Evolutionary conservation across 2,888 invertebrate genomes (phyloP), one percentile per base, ranked within the genome.

Genomic region (Malthinus flaveolus): DNA sequence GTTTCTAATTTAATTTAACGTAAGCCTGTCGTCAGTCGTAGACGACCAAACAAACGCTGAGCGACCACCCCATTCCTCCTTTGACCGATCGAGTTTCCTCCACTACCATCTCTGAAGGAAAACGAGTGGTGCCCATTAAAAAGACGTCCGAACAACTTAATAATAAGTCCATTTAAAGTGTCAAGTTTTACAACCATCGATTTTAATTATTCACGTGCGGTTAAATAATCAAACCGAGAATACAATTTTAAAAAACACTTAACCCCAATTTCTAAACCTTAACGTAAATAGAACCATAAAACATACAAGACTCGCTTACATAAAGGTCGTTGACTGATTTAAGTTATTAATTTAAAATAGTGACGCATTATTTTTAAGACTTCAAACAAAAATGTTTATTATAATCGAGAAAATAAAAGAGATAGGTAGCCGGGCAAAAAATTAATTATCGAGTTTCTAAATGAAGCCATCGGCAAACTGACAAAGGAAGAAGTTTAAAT

Each of bases 151-250:
- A 60, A 59, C 61, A 62, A 62, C 47, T 59, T 58, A 58, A 53
- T 58, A 58, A 58, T 53, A 53, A 58, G 44, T 15, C 52, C 48
- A 58, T 58, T 53, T 33, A 48, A 58, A 46, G 52, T 47, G 55
- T 12, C 47, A 56, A 53, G 12, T 34, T 52, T 59, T 61, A 59
- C 57, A 65, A 58, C 56, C 59, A 64, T 56, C 35, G 49, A 34
- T 51, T 66, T 67, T 66, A 68, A 68, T 67, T 65, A 67, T 66
- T 62, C 68, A 70, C 70, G 69, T 69, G 67, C 66, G 64, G 66
- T 64, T 60, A 61, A 65, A 64, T 66, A 69, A 68, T 69, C 68
- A 61, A 63, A 59, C 59, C 64, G 61, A 59, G 59, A 50, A 55
- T 55, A 55, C 62, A 64, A 56, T 32, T 63, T 61, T 59, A 66